Percentiles rank a stretch among this genome's conserved stretches.
Conservation (phyloP, 2,888 invertebrate genomes). For the Magallana nippona region DNA sequence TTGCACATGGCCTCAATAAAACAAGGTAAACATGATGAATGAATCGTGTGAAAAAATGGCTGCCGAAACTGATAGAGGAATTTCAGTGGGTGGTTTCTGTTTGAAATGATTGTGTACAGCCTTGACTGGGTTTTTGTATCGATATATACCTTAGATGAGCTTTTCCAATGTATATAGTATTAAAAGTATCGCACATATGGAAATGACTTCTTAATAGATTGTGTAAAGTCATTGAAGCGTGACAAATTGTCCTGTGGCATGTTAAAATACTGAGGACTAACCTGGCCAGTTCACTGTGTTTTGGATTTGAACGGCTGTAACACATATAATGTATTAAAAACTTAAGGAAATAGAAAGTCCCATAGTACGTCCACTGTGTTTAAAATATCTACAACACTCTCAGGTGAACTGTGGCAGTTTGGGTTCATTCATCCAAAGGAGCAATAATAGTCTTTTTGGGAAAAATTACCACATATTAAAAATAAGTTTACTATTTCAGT, state of each 20-base stretch:
- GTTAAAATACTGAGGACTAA: neutral
- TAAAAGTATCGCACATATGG: too few species aligned
- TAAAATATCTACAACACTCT: too few species aligned
- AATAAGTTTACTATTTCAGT: too few species aligned
- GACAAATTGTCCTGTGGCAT: slow-evolving; percentile 1
- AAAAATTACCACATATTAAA: too few species aligned
- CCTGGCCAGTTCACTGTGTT: neutral
- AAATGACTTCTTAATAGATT: too few species aligned
- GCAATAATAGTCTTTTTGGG: too few species aligned
- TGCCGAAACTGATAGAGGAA: slow-evolving; percentile 12
- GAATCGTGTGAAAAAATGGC: slow-evolving; percentile 19
- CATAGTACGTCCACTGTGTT: too few species aligned
- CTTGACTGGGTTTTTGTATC: neutral
- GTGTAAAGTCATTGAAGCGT: neutral
- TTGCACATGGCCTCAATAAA: neutral
- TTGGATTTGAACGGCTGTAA: neutral
- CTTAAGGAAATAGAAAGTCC: too few species aligned
- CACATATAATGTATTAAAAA: too few species aligned
- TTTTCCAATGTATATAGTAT: too few species aligned
- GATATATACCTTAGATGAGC: neutral
- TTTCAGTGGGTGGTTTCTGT: slow-evolving; percentile 15
- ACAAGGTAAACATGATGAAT: slow-evolving; percentile 26
- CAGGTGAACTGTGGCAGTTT: too few species aligned
- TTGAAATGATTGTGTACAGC: neutral
- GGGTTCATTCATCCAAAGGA: too few species aligned